Percentiles rank a stretch among this genome's conserved stretches.
Evolutionary conservation across 2,888 invertebrate species (phyloP).

Genomic region (Micropterix aruncella): DNA sequence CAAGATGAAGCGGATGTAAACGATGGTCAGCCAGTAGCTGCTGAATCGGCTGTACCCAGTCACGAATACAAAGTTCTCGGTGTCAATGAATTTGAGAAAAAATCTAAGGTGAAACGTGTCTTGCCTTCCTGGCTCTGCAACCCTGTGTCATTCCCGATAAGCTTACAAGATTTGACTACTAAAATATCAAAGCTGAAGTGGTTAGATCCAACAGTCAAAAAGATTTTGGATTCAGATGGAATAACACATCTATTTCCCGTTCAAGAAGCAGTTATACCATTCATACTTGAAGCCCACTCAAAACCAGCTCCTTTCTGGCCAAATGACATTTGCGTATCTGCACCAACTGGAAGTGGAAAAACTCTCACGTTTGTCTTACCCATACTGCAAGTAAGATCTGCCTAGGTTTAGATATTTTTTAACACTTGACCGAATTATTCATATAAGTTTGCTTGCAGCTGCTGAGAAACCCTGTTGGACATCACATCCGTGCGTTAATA

Average conservation of each 20-base stretch:
- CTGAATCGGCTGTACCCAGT: conserved; percentile 13
- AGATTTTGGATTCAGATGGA: conserved; percentile 52
- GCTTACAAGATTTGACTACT: conserved; percentile 41
- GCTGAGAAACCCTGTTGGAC: conserved; percentile 44
- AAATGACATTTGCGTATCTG: conserved; percentile 88
- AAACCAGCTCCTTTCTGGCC: conserved; percentile 52
- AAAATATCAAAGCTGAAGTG: conserved; percentile 40
- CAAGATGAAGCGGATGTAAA: conserved; percentile 13
- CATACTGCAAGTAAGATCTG: conserved; percentile 56
- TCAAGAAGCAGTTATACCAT: conserved; percentile 65
- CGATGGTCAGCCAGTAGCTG: conserved; percentile 9
- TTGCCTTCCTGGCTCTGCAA: conserved; percentile 80
- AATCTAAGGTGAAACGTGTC: conserved; percentile 52
- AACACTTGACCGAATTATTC: neutral
- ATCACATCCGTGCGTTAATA: conserved; percentile 68
- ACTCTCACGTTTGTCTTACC: conserved; percentile 91
- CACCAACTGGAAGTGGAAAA: conserved; percentile 96
- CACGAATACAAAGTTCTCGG: conserved; percentile 55
- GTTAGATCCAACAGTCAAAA: conserved; percentile 47
- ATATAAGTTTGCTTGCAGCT: conserved; percentile 23
- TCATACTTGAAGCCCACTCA: conserved; percentile 49
- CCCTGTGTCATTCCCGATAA: conserved; percentile 63
- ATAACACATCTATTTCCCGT: conserved; percentile 74
- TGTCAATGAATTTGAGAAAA: conserved; percentile 41
- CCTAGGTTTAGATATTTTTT: conserved; percentile 2